Evolutionary conservation across 2,113 vertebrate species (phyloP).

Genomic region (Salvator merianae): DNA sequence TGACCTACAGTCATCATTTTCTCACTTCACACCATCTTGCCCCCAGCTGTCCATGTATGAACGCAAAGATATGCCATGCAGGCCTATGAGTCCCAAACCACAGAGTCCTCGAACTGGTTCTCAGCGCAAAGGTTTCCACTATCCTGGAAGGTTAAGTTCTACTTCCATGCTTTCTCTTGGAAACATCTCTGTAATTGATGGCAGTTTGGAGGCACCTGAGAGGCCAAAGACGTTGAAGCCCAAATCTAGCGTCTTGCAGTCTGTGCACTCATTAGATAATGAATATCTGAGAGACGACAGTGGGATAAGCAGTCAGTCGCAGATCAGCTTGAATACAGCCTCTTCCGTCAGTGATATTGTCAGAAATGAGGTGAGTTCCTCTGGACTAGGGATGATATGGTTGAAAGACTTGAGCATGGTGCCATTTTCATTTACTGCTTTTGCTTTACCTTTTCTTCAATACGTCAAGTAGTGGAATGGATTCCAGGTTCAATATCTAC

Average conservation of each 20-base stretch:
- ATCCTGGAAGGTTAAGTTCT: slow-evolving; percentile 68
- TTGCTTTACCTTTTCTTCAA: neutral
- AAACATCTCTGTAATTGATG: slow-evolving; percentile 69
- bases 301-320: slow-evolving; percentile 69
- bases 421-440: neutral
- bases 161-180: slow-evolving; percentile 76
- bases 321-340: slow-evolving; percentile 69
- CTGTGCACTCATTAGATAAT: slow-evolving; percentile 71
- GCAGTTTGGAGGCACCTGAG: slow-evolving; percentile 68
- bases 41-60: slow-evolving; percentile 60
- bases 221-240: slow-evolving; percentile 78
- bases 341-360: slow-evolving; percentile 72
- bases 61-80: slow-evolving; percentile 71
- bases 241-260: slow-evolving; percentile 70
- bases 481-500: neutral
- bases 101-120: slow-evolving; percentile 71
- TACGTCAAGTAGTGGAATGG: neutral
- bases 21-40: slow-evolving; percentile 61
- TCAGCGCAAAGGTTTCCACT: slow-evolving; percentile 67
- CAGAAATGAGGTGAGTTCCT: slow-evolving; percentile 79
- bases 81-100: slow-evolving; percentile 87
- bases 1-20: slow-evolving; percentile 43
- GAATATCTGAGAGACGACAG: slow-evolving; percentile 72
- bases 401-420: slow-evolving; percentile 12
- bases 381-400: neutral